A percentile compares a stretch with the other conserved stretches of the same genome.
These are phyloP conservation scores for Drosophila greeni DNA, from an alignment of 2,888 invertebrate species.

Conservation along the genomic window DNA sequence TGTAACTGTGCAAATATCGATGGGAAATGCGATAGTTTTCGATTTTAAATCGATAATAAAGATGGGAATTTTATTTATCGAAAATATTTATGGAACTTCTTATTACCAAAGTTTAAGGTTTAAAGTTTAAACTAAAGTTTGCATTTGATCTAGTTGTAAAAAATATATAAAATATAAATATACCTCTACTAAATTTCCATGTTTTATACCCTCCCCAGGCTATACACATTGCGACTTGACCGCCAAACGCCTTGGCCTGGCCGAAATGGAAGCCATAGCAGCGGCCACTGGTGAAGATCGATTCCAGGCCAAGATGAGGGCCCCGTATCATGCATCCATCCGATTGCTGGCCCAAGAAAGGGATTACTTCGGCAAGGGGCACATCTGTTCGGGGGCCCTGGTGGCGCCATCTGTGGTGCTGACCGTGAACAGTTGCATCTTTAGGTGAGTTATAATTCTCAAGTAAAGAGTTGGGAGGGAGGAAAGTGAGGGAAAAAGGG, in stretches of 20 bases:
- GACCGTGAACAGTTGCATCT: constrained; percentile 72
- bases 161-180: background rate
- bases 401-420: constrained; percentile 74
- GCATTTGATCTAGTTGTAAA: background rate
- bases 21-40: too few species aligned
- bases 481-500: background rate
- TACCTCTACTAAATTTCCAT: background rate
- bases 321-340: constrained; percentile 75
- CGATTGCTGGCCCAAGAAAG: constrained; percentile 63
- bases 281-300: background rate
- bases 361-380: constrained; percentile 72
- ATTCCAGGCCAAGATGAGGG: constrained; percentile 16
- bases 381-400: constrained; percentile 76
- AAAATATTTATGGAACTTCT: background rate
- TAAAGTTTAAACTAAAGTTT: background rate
- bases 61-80: background rate
- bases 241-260: constrained; percentile 39
- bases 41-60: background rate
- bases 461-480: too few species aligned
- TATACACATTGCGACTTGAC: constrained; percentile 55
- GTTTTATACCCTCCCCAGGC: constrained; percentile 27
- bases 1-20: background rate
- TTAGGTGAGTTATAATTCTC: constrained; percentile 55
- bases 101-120: background rate
- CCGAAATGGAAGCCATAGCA: constrained; percentile 30